Percentiles rank a stretch among this genome's conserved stretches.
These are phyloP conservation scores for Phalacrocorax brasilianus DNA, from an alignment of 2,113 vertebrate species.

Conservation along the genomic window DNA sequence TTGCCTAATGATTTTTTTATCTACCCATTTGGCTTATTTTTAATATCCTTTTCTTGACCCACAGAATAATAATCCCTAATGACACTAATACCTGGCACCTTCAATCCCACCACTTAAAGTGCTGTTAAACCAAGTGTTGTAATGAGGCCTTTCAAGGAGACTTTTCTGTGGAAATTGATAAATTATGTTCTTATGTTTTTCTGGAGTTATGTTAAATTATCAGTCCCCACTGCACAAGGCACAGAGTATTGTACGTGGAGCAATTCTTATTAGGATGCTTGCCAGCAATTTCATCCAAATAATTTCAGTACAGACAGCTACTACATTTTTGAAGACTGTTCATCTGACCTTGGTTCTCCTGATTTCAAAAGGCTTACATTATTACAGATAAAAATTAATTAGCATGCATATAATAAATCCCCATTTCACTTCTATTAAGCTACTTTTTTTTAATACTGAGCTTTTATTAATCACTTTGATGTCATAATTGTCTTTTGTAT, in stretches of 20 bases:
- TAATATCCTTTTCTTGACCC: not conserved
- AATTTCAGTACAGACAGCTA: not conserved
- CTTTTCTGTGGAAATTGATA: not conserved
- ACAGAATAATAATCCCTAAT: not conserved
- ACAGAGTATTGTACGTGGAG: not conserved
- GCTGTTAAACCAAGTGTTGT: not conserved
- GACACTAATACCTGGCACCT: not conserved
- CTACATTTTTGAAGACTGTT: not conserved
- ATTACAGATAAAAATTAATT: not conserved
- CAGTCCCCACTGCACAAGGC: not conserved
- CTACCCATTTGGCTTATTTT: not conserved
- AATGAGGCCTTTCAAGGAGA: not conserved
- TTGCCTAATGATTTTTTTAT: not conserved
- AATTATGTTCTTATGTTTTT: not conserved
- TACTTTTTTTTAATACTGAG: not conserved
- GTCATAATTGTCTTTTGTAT: not conserved
- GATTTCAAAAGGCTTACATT: not conserved
- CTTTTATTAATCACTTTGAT: not conserved
- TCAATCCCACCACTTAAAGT: not conserved
- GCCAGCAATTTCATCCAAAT: not conserved
- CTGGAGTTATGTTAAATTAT: not conserved
- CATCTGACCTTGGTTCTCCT: not conserved
- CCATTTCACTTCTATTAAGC: not conserved
- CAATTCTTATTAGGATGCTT: not conserved
- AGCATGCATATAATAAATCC: not conserved